Percentiles rank a stretch among this genome's conserved stretches.
Evolutionary conservation across 1,140 invertebrate genomes (phyloP).

Genomic region (Hermetia illucens): DNA sequence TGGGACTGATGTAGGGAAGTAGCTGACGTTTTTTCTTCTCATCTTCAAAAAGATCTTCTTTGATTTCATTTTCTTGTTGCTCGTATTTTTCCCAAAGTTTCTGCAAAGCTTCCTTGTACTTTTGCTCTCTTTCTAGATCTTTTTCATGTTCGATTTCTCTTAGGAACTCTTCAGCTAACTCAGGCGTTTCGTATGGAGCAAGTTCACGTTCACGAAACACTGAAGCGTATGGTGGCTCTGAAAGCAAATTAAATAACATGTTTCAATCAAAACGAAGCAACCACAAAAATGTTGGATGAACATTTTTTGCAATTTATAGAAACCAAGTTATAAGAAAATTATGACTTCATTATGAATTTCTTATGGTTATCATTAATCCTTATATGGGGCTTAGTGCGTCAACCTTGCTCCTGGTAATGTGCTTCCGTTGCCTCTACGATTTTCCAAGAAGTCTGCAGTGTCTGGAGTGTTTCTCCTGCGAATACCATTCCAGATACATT

Average conservation of each 20-base stretch:
- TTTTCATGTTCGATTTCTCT: slow-evolving; percentile 35
- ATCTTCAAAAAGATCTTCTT: slow-evolving; percentile 25
- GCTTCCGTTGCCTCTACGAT: no score
- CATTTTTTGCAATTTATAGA: no score
- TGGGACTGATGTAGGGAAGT: slow-evolving; percentile 34
- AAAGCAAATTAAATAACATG: not conserved
- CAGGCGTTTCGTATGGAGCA: slow-evolving; percentile 33
- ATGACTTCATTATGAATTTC: no score
- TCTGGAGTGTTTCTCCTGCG: no score
- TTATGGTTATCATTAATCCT: no score
- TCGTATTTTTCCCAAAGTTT: slow-evolving; percentile 46
- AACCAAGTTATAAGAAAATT: no score
- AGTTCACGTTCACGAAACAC: slow-evolving; percentile 35
- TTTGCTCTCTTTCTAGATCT: slow-evolving; percentile 30
- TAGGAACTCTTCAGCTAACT: slow-evolving; percentile 40
- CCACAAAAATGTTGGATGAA: not conserved
- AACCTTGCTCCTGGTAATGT: no score
- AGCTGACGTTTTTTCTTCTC: slow-evolving; percentile 38
- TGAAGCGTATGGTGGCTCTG: slow-evolving; percentile 22
- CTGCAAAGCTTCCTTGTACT: slow-evolving; percentile 38
- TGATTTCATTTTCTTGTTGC: slow-evolving; percentile 27
- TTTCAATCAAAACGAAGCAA: not conserved
- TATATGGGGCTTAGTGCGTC: no score
- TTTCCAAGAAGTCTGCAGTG: no score
- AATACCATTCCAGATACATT: no score